phyloP scores from a whole-genome alignment of 2,888 invertebrate species.

The Abrostola triplasia region DNA sequence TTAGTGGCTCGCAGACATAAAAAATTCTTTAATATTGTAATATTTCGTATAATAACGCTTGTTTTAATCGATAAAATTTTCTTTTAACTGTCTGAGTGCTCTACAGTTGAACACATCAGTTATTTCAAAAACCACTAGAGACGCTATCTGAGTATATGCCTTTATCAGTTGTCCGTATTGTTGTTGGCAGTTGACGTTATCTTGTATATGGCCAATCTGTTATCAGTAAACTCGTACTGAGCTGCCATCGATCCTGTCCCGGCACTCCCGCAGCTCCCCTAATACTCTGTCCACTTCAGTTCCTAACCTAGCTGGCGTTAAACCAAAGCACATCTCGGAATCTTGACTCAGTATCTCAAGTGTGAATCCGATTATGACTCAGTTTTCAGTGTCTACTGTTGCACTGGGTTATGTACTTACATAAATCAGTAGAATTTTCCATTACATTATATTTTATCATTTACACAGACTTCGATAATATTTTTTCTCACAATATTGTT shows the following conservation, averaged over 20 bases:
- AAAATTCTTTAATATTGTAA: slow-evolving; percentile 9
- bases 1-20: slow-evolving; percentile 18
- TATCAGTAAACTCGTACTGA: slow-evolving; percentile 53
- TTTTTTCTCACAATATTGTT: no score
- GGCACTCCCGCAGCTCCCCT: slow-evolving; percentile 4
- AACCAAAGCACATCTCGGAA: background rate
- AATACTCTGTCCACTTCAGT: slow-evolving; percentile 4
- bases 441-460: background rate
- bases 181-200: slow-evolving; percentile 77
- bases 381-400: slow-evolving; percentile 1
- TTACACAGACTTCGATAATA: no score
- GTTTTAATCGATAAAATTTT: slow-evolving; percentile 12
- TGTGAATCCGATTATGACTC: slow-evolving; percentile 3
- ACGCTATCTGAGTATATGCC: slow-evolving; percentile 51
- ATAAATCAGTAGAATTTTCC: background rate
- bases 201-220: slow-evolving; percentile 59
- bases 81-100: slow-evolving; percentile 5
- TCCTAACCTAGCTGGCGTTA: background rate
- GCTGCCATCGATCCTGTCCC: slow-evolving; percentile 50
- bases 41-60: slow-evolving; percentile 3
- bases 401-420: background rate
- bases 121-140: slow-evolving; percentile 51
- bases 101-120: slow-evolving; percentile 11
- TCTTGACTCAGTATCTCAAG: slow-evolving; percentile 1
- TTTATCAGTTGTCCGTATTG: slow-evolving; percentile 63